Percentiles rank a stretch among this genome's conserved stretches.
phyloP scores from a whole-genome alignment of 92 coral and sea anemone genomes.

The Isaurus tuberculatus region DNA sequence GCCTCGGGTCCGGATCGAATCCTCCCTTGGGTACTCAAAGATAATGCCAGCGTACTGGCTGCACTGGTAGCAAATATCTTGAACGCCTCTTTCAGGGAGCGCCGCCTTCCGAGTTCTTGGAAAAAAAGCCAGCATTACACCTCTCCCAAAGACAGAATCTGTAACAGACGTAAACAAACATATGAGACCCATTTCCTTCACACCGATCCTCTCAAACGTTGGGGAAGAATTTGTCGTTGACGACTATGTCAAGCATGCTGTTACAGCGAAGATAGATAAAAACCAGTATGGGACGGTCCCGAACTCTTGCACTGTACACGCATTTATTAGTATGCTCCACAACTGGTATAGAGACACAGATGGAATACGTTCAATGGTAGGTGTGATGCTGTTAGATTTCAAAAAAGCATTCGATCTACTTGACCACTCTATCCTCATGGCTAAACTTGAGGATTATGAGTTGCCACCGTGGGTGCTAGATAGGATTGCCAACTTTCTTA shows the following conservation, averaged over 20 bases:
- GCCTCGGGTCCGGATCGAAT: constrained; percentile 1
- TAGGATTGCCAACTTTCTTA: not conserved
- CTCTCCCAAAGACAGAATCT: not conserved
- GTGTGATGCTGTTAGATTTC: no score
- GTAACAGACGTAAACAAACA: not conserved
- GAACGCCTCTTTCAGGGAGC: not conserved
- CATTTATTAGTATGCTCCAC: not conserved
- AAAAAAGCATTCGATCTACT: not conserved
- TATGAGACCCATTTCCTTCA: not conserved
- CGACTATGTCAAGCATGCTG: not conserved
- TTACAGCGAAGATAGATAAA: not conserved
- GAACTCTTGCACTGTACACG: not conserved
- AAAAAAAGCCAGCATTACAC: not conserved
- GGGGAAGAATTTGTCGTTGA: not conserved
- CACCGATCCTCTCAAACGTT: not conserved
- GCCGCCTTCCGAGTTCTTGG: not conserved
- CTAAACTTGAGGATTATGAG: not conserved
- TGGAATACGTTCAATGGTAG: not conserved
- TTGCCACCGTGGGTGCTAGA: not conserved
- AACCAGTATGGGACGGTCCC: constrained; percentile 1
- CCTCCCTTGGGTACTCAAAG: constrained; percentile 15
- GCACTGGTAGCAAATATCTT: not conserved
- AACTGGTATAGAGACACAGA: not conserved
- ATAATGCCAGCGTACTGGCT: constrained; percentile 16
- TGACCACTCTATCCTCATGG: not conserved